These are phyloP conservation scores for Stylophora pistillata DNA, from an alignment of 64 coral and sea anemone species.

Conservation along the genomic window DNA sequence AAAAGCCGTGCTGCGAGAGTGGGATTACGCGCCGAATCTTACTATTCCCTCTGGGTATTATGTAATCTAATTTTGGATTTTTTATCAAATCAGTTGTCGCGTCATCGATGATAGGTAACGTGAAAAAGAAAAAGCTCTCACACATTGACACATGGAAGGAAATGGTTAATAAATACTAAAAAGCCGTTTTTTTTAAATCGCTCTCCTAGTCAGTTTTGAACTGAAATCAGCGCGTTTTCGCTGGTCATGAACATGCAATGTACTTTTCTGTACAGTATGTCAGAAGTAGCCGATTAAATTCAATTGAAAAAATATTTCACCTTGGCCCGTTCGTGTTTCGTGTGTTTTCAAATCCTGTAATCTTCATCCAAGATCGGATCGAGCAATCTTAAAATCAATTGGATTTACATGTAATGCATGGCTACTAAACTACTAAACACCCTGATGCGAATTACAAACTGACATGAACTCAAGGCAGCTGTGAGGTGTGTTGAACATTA, in stretches of 20 bases:
- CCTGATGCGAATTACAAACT: neutral
- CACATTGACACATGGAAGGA: neutral
- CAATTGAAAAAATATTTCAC: neutral
- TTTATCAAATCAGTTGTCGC: neutral
- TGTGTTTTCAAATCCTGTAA: neutral
- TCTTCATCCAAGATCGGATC: neutral
- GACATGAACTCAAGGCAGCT: no score
- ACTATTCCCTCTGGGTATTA: neutral
- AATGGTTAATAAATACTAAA: neutral
- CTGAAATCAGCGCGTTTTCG: neutral
- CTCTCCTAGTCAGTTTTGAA: neutral
- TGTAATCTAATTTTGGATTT: neutral
- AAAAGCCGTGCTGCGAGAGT: neutral
- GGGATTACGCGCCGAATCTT: neutral
- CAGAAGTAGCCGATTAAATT: neutral
- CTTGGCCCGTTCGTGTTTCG: neutral
- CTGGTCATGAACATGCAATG: neutral
- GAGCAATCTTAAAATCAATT: neutral
- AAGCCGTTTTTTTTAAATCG: neutral
- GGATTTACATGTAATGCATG: neutral
- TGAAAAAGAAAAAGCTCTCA: neutral
- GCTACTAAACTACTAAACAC: neutral
- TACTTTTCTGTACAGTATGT: neutral
- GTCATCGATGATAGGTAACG: neutral
- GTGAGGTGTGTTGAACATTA: no score